A percentile compares a stretch with the other conserved stretches of the same genome.
Conservation (phyloP, 2,797 vertebrate species). For the Loris lydekkerianus region DNA sequence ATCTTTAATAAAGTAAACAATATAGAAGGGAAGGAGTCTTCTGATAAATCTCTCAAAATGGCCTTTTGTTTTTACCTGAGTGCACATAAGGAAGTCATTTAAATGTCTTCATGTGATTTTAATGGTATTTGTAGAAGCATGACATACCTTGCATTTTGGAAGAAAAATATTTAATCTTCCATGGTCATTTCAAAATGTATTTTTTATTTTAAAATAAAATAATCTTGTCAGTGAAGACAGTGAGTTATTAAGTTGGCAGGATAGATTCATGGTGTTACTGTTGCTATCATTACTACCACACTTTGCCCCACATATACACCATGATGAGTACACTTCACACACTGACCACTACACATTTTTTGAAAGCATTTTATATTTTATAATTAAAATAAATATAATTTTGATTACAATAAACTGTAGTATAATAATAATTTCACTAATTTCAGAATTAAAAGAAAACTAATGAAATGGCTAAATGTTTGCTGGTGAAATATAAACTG, state of each 20-base stretch:
- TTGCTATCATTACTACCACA: not conserved
- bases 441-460: not conserved
- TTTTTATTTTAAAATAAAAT: constrained; percentile 30
- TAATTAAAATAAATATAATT: not conserved
- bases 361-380: not conserved
- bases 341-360: not conserved
- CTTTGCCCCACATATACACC: not conserved
- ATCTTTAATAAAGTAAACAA: not conserved
- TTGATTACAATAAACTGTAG: not conserved
- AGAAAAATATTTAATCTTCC: not conserved
- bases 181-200: not conserved
- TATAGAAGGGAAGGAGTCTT: not conserved
- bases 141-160: not conserved
- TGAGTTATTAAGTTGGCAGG: not conserved
- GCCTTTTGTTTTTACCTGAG: not conserved
- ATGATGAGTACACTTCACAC: not conserved
- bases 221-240: not conserved
- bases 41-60: not conserved
- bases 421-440: not conserved
- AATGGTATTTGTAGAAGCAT: not conserved
- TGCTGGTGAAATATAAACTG: too few relatives aligned
- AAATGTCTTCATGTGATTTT: not conserved
- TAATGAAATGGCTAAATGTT: not conserved
- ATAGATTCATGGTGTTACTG: not conserved
- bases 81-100: not conserved